These are phyloP conservation scores for Campylomormyrus tamandua DNA, from an alignment of 2,113 vertebrate genomes.

Conservation along the genomic window DNA sequence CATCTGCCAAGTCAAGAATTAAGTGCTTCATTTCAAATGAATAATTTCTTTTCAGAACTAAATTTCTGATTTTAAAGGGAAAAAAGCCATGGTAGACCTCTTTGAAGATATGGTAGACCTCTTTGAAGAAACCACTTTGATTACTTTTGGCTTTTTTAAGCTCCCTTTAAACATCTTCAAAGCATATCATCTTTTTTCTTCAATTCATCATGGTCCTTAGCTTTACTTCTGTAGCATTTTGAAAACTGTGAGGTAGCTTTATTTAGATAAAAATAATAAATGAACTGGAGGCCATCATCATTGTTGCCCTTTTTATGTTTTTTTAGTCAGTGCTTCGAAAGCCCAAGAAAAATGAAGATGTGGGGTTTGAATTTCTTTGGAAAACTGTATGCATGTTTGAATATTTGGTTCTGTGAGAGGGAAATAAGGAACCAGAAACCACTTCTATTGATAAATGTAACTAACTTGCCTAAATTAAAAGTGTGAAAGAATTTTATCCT, in stretches of 20 bases:
- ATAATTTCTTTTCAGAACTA: neutral
- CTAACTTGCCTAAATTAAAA: neutral
- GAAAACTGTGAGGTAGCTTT: slow-evolving; percentile 36
- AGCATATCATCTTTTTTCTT: slow-evolving; percentile 20
- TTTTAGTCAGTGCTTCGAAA: slow-evolving; percentile 24
- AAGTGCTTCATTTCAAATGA: neutral
- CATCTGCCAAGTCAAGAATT: slow-evolving; percentile 18
- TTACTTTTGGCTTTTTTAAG: slow-evolving; percentile 19
- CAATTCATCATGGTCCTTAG: slow-evolving; percentile 31
- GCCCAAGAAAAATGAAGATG: slow-evolving; percentile 7
- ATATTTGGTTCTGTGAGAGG: neutral
- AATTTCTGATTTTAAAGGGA: neutral
- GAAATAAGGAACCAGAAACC: neutral
- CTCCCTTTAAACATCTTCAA: slow-evolving; percentile 35
- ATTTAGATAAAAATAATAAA: slow-evolving; percentile 30
- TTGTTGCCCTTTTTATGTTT: slow-evolving; percentile 30
- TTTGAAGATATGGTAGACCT: slow-evolving; percentile 13
- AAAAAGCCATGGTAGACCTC: neutral
- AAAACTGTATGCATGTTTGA: too few relatives aligned
- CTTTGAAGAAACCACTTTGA: slow-evolving; percentile 23
- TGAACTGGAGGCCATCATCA: slow-evolving; percentile 28
- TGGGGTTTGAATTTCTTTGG: slow-evolving; percentile 23
- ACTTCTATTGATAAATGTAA: slow-evolving; percentile 6
- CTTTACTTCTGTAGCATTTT: slow-evolving; percentile 33
- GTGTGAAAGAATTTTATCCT: neutral